Evolutionary conservation across 2,888 invertebrate genomes (phyloP), one percentile per base, ranked within the genome.

Genomic region (Noctua fimbriata): DNA sequence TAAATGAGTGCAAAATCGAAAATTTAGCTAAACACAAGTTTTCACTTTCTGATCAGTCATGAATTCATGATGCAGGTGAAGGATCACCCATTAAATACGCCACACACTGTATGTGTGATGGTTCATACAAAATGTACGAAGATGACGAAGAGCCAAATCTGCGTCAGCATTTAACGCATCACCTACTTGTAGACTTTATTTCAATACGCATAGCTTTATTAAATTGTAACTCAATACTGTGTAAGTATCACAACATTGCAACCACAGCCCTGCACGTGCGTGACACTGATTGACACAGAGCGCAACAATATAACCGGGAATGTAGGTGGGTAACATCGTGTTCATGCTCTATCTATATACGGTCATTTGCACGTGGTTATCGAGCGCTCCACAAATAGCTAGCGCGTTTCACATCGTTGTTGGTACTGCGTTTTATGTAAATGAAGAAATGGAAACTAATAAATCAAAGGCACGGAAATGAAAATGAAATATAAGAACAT

Each of bases 271-370:
- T 52, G 36, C 82, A 81, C 82, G 85, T 85, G 85, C 65, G 44
- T 72, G 60, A n/a, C 12, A 18, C 32, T 67, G 55, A 70, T 69
- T 58, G 76, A 58, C 67, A 41, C 71, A 72, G 65, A 76, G 71
- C 82, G 44, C 86, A 82, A 86, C 76, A 83, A 82, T 82, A 63
- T 16, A 36, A 67, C 24, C 32, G 10, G 63, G 32, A 24, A n/a
- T 49, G 5, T 36, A 9, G 24, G 52, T 44, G 44, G 49, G 58
- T 28, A 16, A 75, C 24, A 83, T 66, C 32, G 41, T 36, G n/a
- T 5, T 18, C 41, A 41, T 52, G 49, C n/a, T 58, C n/a, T 82
- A 83, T 28, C 10, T 82, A 63, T 21, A 60, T 2, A 28, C 21
- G 65, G 6, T 14, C n/a, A 36, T 69, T 24, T 36, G 28, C 52